Evolutionary conservation across 2,888 invertebrate genomes (phyloP).

Genomic region (Eupeodes luniger): DNA sequence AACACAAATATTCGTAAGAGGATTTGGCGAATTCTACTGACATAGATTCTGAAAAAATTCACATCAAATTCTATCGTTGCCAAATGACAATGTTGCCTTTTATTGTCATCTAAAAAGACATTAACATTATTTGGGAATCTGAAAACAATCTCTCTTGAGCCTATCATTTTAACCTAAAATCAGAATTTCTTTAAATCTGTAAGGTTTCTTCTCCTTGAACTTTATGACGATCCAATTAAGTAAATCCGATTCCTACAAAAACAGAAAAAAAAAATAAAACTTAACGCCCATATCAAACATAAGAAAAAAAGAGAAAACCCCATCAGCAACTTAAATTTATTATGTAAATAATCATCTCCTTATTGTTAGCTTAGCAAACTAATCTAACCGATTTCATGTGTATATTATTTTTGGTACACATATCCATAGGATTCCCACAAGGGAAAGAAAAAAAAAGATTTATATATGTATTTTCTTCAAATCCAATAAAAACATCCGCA

Average conservation of each 20-base stretch:
- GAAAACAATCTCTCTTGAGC: too few species aligned
- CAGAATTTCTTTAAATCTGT: background rate
- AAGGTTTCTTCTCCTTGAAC: background rate
- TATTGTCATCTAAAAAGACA: too few species aligned
- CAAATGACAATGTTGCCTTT: too few species aligned
- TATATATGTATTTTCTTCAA: constrained; percentile 16
- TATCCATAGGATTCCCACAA: background rate
- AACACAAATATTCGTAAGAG: too few species aligned
- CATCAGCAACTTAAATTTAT: constrained; percentile 20
- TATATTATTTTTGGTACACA: background rate
- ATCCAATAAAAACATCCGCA: constrained; percentile 35
- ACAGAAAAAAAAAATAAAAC: background rate
- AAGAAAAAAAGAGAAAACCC: background rate
- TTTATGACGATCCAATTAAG: background rate
- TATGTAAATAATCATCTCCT: constrained; percentile 27
- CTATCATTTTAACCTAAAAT: too few species aligned
- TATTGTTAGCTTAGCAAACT: constrained; percentile 27
- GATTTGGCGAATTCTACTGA: too few species aligned
- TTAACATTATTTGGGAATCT: too few species aligned
- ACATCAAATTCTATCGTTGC: too few species aligned
- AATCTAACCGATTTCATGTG: background rate
- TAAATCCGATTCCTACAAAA: background rate
- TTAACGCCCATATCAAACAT: background rate
- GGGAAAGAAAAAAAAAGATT: background rate
- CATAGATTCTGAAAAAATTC: too few species aligned